Evolutionary conservation across 1,140 invertebrate genomes (phyloP), one percentile per base, ranked within the genome.

Genomic region (Rhagoletis pomonella): DNA sequence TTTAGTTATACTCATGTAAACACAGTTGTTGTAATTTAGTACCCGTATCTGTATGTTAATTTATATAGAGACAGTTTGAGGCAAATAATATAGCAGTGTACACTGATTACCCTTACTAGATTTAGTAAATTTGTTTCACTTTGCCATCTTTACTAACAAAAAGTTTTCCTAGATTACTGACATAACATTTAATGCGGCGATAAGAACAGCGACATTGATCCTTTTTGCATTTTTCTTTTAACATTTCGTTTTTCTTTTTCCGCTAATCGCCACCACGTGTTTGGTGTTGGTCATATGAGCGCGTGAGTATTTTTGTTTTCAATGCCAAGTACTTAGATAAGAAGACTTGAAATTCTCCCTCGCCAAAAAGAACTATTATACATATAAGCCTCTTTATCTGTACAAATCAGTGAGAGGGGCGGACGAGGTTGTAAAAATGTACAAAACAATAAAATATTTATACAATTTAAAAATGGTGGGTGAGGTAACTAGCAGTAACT

Each of bases 101-200:
- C 67, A 39, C 65, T 17, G 67, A 44, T 44, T 73, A 73, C 10
- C 67, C 42, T 47, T 73, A 14, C 44, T 44, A 73, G 42, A 73
- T 73, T n/a, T 42, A 14, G 44, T 73, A 10, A 47, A 73, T 44
- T 2, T n/a, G 5, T 73, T 73, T 73, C 67, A 44, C 14, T 17
- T 14, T 17, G 67, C 67, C 39, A 17, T 3, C 42, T 73, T 65
- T 7, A 4, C 17, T 44, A 5, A 47, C 39, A 44, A 73, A 73
- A 73, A 17, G 42, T 44, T 73, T 73, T 4, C 17, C 44, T 47
- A 47, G 14, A 73, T n/a, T 73, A 44, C 67, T 73, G 67, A 14
- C 67, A 73, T 73, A 73, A 73, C 67, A 73, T 47, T 73, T 73
- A 73, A 73, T 44, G 67, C 67, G 7, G 67, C 67, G 67, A 73